phyloP scores from a whole-genome alignment of 1,140 invertebrate genomes.

The Semibalanus balanoides region DNA sequence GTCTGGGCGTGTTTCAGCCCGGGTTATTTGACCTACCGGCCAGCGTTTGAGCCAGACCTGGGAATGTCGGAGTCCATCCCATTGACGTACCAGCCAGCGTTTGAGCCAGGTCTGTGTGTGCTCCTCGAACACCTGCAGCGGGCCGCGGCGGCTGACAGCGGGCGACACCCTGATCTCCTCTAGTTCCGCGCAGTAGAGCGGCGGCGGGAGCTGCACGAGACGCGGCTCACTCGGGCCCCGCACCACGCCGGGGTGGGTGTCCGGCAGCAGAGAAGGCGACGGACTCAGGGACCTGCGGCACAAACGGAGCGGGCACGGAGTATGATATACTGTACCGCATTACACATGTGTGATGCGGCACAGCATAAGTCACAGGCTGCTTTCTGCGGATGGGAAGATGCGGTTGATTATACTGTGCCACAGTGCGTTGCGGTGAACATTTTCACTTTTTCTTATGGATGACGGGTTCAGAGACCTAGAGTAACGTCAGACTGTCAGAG shows the following conservation, averaged over 20 bases:
- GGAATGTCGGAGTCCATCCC: no score
- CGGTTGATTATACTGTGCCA: background rate
- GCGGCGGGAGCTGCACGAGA: constrained; percentile 31
- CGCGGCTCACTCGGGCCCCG: background rate
- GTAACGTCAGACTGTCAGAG: no score
- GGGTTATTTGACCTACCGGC: constrained; percentile 55
- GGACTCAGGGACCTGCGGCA: background rate
- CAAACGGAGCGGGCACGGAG: no score
- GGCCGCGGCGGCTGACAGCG: constrained; percentile 88
- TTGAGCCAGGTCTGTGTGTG: constrained; percentile 95
- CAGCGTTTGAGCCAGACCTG: constrained; percentile 87
- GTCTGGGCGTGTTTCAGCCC: no score
- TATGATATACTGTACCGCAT: no score
- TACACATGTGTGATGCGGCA: background rate
- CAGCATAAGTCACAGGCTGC: no score
- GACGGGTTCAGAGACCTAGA: no score
- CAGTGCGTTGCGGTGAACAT: no score
- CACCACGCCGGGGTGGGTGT: background rate
- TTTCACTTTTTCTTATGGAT: no score
- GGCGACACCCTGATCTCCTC: constrained; percentile 95
- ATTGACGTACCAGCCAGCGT: constrained; percentile 79
- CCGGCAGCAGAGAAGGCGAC: background rate
- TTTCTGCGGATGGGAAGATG: background rate
- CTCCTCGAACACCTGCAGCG: constrained; percentile 92
- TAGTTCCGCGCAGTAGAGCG: constrained; percentile 81